These are phyloP conservation scores for Hycleus phaleratus DNA, from an alignment of 1,140 invertebrate genomes.

Conservation along the genomic window DNA sequence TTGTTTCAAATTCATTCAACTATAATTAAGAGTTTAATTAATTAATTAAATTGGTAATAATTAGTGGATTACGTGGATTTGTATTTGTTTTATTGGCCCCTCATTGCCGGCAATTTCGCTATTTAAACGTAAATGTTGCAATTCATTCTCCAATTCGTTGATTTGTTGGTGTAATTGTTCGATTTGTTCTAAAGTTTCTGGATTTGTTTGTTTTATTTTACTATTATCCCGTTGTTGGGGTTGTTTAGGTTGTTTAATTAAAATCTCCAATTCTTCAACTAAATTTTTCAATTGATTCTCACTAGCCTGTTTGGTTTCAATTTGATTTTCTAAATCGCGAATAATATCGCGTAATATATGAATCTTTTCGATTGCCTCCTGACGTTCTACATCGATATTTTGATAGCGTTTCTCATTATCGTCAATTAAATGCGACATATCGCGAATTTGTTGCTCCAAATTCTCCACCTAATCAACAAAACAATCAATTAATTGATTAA, in stretches of 20 bases:
- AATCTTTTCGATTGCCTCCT: slow-evolving; percentile 64
- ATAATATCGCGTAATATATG: slow-evolving; percentile 66
- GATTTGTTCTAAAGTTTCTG: slow-evolving; percentile 35
- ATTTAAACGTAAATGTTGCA: slow-evolving; percentile 48
- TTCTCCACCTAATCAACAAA: slow-evolving; percentile 52
- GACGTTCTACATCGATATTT: slow-evolving; percentile 56
- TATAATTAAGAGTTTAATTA: slow-evolving; percentile 32
- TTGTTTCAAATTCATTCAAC: slow-evolving; percentile 51
- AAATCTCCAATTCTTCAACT: slow-evolving; percentile 41
- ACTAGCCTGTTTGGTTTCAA: slow-evolving; percentile 50
- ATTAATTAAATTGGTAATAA: neutral
- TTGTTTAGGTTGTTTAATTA: slow-evolving; percentile 35
- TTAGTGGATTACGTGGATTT: slow-evolving; percentile 34
- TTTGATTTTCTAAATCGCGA: slow-evolving; percentile 60
- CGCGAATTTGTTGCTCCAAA: slow-evolving; percentile 59
- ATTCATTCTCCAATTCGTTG: slow-evolving; percentile 48
- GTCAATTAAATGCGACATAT: slow-evolving; percentile 52
- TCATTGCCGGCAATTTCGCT: slow-evolving; percentile 49
- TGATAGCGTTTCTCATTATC: slow-evolving; percentile 52
- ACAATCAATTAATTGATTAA: neutral
- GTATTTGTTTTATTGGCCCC: slow-evolving; percentile 48
- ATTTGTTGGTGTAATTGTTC: slow-evolving; percentile 47
- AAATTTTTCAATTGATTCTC: slow-evolving; percentile 43
- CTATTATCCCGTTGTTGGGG: slow-evolving; percentile 32
- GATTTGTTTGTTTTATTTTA: slow-evolving; percentile 46